Evolutionary conservation across 2,888 invertebrate species (phyloP).

Genomic region (Chirona hameri): DNA sequence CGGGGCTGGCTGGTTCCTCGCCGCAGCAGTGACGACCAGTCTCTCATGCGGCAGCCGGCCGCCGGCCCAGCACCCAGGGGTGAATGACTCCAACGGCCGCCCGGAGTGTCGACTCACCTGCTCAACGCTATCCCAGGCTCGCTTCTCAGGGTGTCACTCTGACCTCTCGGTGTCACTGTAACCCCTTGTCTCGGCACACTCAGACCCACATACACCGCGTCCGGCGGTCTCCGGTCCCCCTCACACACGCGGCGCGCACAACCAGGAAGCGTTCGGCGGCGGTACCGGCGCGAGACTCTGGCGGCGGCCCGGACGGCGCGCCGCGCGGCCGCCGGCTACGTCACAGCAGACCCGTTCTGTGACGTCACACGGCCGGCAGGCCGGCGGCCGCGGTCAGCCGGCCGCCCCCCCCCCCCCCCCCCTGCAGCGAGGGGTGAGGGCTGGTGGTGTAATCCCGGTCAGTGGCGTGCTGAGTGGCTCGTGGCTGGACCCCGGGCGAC

Average conservation of each 20-base stretch:
- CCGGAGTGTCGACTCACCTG: background rate
- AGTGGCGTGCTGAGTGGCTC: no score
- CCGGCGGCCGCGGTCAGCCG: background rate
- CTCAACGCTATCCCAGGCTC: background rate
- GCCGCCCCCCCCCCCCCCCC: background rate
- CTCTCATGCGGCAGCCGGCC: background rate
- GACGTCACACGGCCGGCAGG: background rate
- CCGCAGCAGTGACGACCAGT: background rate
- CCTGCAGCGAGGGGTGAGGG: background rate
- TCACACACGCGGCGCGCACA: no score
- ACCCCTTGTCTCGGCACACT: no score
- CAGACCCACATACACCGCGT: no score
- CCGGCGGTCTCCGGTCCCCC: no score
- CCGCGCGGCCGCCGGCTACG: conserved; percentile 2
- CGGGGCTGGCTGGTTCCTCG: background rate
- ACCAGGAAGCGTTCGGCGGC: background rate
- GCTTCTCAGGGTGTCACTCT: background rate
- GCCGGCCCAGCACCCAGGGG: background rate
- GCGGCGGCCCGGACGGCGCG: background rate
- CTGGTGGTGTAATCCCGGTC: no score
- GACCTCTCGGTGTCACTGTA: no score
- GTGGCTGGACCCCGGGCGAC: no score
- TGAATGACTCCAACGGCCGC: background rate
- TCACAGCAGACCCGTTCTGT: background rate
- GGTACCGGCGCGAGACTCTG: background rate